phyloP scores from a whole-genome alignment of 2,113 vertebrate species.

The Limnothrissa miodon region DNA sequence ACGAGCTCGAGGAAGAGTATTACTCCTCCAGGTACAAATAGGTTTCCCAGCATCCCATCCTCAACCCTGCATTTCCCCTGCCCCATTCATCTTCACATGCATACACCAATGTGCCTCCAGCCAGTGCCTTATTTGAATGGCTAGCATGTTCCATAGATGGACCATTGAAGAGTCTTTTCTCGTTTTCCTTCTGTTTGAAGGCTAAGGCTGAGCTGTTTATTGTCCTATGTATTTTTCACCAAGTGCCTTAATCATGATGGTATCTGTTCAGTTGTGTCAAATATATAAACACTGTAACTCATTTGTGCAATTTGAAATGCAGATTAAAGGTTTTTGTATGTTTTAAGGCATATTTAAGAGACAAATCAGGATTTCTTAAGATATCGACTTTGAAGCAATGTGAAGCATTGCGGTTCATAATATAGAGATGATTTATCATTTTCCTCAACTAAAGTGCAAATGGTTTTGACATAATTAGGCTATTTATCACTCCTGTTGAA shows the following conservation, averaged over 20 bases:
- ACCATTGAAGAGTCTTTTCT: background rate
- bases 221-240: background rate
- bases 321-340: background rate
- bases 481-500: background rate
- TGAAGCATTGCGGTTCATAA: background rate
- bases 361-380: background rate
- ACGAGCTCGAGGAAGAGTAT: constrained; percentile 99
- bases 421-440: background rate
- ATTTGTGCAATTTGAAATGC: background rate
- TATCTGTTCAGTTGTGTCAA: background rate
- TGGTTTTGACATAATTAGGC: background rate
- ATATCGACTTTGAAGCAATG: background rate
- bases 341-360: background rate
- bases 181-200: background rate
- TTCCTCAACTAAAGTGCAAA: background rate
- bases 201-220: background rate
- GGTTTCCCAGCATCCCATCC: constrained; percentile 53
- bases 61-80: constrained; percentile 18
- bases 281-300: background rate
- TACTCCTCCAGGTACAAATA: constrained; percentile 99
- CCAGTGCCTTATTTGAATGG: background rate
- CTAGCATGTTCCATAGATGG: background rate
- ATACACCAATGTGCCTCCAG: background rate
- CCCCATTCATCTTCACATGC: background rate
- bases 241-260: background rate